A percentile compares a stretch with the other conserved stretches of the same genome.
phyloP scores from a whole-genome alignment of 2,888 invertebrate genomes.

The Synanthedon myopaeformis region DNA sequence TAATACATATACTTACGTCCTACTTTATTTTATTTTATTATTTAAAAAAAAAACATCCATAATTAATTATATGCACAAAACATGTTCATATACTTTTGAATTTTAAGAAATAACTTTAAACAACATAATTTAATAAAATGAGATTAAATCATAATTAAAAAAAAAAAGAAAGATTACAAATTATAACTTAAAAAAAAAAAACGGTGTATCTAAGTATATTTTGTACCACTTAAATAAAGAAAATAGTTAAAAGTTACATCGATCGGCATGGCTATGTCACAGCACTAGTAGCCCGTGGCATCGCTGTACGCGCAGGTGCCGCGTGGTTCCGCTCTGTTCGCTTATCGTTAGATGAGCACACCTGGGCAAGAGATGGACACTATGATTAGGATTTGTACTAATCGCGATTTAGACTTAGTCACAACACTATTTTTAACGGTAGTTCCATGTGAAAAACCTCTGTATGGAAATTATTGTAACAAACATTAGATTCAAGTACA shows the following conservation, averaged over 20 bases:
- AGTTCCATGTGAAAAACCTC: not conserved
- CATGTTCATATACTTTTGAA: too few species aligned
- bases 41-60: too few species aligned
- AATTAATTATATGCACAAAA: too few species aligned
- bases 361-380: constrained; percentile 10
- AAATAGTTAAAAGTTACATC: constrained; percentile 1
- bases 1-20: too few species aligned
- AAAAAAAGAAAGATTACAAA: not conserved
- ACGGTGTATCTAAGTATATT: not conserved
- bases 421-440: not conserved
- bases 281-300: constrained; percentile 29
- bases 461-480: too few species aligned
- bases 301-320: constrained; percentile 51
- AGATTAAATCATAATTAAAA: too few species aligned
- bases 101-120: too few species aligned
- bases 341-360: constrained; percentile 26
- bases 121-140: too few species aligned
- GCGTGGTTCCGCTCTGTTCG: constrained; percentile 49
- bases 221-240: not conserved
- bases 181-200: not conserved
- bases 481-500: too few species aligned
- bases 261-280: constrained; percentile 8
- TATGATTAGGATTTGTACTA: constrained; percentile 29
- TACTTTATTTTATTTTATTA: too few species aligned
- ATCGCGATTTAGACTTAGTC: constrained; percentile 10